Base-by-base conservation (phyloP, 2,797 vertebrate species). In the Myripristis murdjan region DNA sequence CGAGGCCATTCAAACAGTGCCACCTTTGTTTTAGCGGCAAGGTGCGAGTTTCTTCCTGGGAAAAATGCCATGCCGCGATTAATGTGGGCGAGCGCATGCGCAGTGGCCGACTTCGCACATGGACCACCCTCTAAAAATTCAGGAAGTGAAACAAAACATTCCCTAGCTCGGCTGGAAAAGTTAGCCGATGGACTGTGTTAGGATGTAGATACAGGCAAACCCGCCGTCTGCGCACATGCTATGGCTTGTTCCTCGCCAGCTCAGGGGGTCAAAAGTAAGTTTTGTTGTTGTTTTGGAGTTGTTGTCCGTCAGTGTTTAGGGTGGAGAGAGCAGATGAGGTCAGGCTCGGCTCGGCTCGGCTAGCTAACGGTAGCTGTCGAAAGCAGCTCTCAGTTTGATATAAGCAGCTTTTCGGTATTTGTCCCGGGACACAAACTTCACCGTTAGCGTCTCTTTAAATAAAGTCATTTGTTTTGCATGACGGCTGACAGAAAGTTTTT, bases 81-180 rank as follows among this genome's bases (percentile, higher is more conserved):
- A 9, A 18, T 6, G 2, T 4, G 7, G 2, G 0, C 0, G 0
- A 8, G 75, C 82, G 4, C 89, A 88, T 89, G 90, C 90, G 90
- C 79, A 66, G 55, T 75, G 0, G 12, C 3, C 2, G 0, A 35
- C n/a, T 26, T 44, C 24, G 51, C 83, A 77, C 86, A 85, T 85
- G 87, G 79, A 63, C 87, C 89, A 76, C 86, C 89, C 86, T 82
- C 74, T 1, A 70, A 77, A 90, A 51, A 84, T 70, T 22, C 92
- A 91, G 93, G 93, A 94, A 94, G 92, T 93, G 83, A 87, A 93
- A 77, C 77, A 92, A 90, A 93, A 93, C 91, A 94, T 86, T 83
- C 67, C 67, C 66, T 67, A 62, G 48, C 64, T 73, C n/a, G 70
- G 28, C 57, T 44, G 71, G 31, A 57, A 78, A 72, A 71, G 54